phyloP scores from a whole-genome alignment of 2,113 vertebrate species.

The Pampusana beccarii region DNA sequence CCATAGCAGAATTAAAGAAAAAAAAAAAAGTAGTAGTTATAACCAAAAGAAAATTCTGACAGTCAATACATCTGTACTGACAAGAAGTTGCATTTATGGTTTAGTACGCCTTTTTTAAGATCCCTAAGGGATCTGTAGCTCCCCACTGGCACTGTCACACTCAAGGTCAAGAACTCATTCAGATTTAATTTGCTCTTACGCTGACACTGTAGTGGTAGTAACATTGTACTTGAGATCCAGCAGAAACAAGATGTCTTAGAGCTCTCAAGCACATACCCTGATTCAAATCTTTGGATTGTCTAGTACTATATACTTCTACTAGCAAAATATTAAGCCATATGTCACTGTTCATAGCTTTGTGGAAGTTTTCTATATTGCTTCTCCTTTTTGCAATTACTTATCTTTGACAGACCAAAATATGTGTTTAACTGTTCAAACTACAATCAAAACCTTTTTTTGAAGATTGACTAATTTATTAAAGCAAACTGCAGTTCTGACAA shows the following conservation, averaged over 20 bases:
- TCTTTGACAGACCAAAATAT: background rate
- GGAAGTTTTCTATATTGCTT: background rate
- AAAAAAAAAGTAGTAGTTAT: no score
- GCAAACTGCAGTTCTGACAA: background rate
- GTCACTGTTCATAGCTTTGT: background rate
- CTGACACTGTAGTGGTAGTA: background rate
- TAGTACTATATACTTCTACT: background rate
- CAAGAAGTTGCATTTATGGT: background rate
- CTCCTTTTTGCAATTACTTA: background rate
- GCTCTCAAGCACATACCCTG: background rate
- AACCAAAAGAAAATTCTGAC: background rate
- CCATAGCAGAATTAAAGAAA: background rate
- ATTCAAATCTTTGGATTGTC: background rate
- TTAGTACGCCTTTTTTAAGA: background rate
- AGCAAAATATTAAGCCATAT: background rate
- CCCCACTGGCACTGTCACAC: background rate
- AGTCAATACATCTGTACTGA: background rate
- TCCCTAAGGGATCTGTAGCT: background rate
- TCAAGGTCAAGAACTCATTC: background rate
- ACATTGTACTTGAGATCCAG: background rate
- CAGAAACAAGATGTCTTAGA: background rate
- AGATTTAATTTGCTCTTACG: background rate
- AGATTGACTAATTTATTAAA: background rate
- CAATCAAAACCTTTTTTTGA: background rate
- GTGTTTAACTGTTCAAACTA: no score